A percentile compares a stretch with the other conserved stretches of the same genome.
Conservation (phyloP, 2,113 vertebrate genomes). For the Stigmatopora argus region DNA sequence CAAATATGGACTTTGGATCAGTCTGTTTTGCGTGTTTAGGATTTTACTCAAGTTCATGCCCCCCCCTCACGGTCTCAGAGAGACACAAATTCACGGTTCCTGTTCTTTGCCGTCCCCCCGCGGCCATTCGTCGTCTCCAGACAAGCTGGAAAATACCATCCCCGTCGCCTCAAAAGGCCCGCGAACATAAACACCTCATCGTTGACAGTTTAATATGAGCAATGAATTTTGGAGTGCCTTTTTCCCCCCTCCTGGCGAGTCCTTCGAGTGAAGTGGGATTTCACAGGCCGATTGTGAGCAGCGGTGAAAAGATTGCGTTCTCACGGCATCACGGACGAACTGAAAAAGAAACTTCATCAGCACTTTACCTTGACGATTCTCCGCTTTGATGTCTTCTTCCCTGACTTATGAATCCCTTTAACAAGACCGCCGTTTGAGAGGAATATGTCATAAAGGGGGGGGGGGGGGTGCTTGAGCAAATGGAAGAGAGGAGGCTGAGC, state of each 20-base stretch:
- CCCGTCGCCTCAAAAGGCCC: background rate
- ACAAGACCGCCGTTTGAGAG: conserved; percentile 67
- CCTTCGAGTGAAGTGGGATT: conserved; percentile 41
- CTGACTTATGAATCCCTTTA: conserved; percentile 69
- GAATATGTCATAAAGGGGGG: conserved; percentile 54
- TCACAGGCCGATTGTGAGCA: conserved; percentile 30
- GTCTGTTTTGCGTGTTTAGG: background rate
- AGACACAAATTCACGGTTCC: background rate
- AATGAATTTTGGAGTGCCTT: conserved; percentile 2
- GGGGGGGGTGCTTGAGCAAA: conserved; percentile 31
- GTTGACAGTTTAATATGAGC: conserved; percentile 3
- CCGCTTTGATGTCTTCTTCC: conserved; percentile 63
- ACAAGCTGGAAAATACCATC: background rate
- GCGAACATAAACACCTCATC: background rate
- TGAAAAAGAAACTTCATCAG: conserved; percentile 61
- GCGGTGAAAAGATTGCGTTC: conserved; percentile 29
- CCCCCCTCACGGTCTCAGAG: background rate
- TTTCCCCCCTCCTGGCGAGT: conserved; percentile 20
- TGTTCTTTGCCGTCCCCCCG: background rate
- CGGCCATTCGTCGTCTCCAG: background rate
- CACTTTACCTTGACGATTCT: conserved; percentile 68
- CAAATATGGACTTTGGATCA: background rate
- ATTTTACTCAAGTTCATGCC: background rate
- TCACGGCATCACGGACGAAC: conserved; percentile 39
- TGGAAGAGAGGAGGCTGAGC: conserved; percentile 20